These are phyloP conservation scores for Belonocnema kinseyi DNA, from an alignment of 1,140 invertebrate genomes.

Conservation along the genomic window DNA sequence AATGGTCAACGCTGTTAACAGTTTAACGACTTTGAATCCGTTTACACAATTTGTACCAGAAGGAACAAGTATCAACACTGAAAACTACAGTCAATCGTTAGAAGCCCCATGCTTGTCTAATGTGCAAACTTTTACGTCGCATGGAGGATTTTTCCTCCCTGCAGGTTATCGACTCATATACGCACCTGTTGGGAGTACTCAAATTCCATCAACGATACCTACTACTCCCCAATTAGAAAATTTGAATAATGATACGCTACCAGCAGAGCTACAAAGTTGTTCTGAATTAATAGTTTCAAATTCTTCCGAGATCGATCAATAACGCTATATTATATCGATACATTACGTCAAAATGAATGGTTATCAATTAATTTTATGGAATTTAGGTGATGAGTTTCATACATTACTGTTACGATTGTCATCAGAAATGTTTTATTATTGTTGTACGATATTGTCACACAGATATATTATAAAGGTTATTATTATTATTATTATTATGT, in stretches of 20 bases:
- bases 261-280: conserved; percentile 63
- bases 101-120: conserved; percentile 63
- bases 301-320: conserved; percentile 57
- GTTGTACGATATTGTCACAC: conserved; percentile 31
- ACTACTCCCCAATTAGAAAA: conserved; percentile 66
- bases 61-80: conserved; percentile 42
- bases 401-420: conserved; percentile 50
- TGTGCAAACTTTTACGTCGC: conserved; percentile 65
- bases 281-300: conserved; percentile 46
- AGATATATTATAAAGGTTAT: conserved; percentile 30
- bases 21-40: conserved; percentile 57
- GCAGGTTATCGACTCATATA: conserved; percentile 71
- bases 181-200: conserved; percentile 63
- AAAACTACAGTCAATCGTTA: conserved; percentile 66
- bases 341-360: neutral
- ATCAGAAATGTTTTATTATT: conserved; percentile 35
- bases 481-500: conserved; percentile 27
- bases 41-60: conserved; percentile 64
- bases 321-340: conserved; percentile 43
- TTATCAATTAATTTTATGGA: conserved; percentile 29
- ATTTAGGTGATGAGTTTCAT: neutral
- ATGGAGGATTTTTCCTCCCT: conserved; percentile 69
- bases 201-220: conserved; percentile 67
- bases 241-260: conserved; percentile 69
- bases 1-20: conserved; percentile 32